These are phyloP conservation scores for Apodemia duryi DNA, from an alignment of 2,888 invertebrate genomes.

Conservation along the genomic window DNA sequence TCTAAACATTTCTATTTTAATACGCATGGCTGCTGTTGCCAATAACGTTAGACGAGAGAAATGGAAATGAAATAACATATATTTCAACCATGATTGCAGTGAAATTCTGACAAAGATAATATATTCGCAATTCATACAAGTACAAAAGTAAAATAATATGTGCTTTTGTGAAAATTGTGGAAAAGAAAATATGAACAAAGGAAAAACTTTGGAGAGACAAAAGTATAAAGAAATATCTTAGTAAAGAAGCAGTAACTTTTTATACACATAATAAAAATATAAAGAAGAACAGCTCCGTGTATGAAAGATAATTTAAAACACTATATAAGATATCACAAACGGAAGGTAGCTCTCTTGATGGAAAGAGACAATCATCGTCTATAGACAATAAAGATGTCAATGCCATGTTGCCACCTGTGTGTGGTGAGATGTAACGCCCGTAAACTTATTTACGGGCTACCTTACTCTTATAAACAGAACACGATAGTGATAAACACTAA, in stretches of 20 bases:
- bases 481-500: no score
- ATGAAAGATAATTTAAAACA: neutral
- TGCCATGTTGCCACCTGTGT: no score
- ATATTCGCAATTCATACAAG: neutral
- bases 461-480: no score
- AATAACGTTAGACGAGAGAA: constrained; percentile 5
- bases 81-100: neutral
- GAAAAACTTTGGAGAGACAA: neutral
- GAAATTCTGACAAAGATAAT: constrained; percentile 1
- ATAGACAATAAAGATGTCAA: no score
- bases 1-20: constrained; percentile 33
- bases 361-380: no score
- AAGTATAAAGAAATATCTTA: neutral
- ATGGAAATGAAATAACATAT: constrained; percentile 4
- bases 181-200: neutral
- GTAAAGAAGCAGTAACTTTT: neutral
- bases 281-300: neutral
- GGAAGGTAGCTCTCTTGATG: no score
- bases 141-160: constrained; percentile 4
- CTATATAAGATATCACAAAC: neutral
- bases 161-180: constrained; percentile 4
- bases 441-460: no score
- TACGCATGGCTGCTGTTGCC: constrained; percentile 24
- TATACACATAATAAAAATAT: neutral
- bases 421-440: no score